A percentile compares a stretch with the other conserved stretches of the same genome.
Conservation (phyloP, 2,888 invertebrate genomes). For the Mythimna loreyi region DNA sequence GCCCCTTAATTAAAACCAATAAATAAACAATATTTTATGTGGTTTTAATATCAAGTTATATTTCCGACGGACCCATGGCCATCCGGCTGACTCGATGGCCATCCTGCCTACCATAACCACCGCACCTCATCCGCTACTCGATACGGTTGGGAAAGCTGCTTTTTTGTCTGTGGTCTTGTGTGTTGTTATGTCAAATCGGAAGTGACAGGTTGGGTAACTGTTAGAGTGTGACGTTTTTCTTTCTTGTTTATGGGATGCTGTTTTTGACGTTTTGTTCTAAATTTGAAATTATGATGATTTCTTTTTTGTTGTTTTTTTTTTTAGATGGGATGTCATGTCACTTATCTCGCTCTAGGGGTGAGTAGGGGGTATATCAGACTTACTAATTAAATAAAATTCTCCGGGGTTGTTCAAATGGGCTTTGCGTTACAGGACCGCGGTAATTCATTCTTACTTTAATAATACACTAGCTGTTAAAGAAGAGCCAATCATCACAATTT, state of each 20-base stretch:
- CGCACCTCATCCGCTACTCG: conserved; percentile 59
- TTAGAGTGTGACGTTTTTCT: not conserved
- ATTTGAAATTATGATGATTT: too few relatives aligned
- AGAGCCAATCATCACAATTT: too few relatives aligned
- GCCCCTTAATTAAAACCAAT: too few relatives aligned
- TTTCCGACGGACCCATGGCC: conserved; percentile 44
- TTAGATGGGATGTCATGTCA: not conserved
- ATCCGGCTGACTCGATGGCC: conserved; percentile 55
- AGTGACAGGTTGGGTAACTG: conserved; percentile 32
- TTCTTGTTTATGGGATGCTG: conserved; percentile 10
- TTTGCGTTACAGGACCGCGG: too few relatives aligned
- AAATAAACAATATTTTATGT: conserved; percentile 12
- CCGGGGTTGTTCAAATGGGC: too few relatives aligned
- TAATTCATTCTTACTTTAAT: too few relatives aligned
- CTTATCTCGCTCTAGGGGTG: too few relatives aligned
- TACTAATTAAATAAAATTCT: too few relatives aligned
- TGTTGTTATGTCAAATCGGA: conserved; percentile 41
- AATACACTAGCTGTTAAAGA: too few relatives aligned
- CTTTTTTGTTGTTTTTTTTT: not conserved
- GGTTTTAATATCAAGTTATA: conserved; percentile 48
- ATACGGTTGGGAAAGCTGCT: conserved; percentile 55
- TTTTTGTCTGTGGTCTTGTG: conserved; percentile 47
- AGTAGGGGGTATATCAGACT: too few relatives aligned
- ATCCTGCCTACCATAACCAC: conserved; percentile 55
- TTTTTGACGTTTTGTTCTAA: not conserved